These are phyloP conservation scores for Leptogaster cylindrica DNA, from an alignment of 2,888 invertebrate species.

Conservation along the genomic window DNA sequence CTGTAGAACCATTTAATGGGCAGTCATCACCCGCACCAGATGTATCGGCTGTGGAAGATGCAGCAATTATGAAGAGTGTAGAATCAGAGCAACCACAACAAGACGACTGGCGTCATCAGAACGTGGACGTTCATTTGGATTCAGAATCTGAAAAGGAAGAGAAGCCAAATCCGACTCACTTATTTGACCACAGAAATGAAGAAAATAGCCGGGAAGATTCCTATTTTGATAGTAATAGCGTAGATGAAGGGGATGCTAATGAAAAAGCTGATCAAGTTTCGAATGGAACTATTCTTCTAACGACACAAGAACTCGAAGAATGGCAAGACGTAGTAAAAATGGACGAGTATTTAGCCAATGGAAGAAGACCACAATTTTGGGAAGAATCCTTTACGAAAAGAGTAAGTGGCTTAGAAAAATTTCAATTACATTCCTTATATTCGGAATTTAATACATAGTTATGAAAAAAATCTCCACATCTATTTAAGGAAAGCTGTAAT, in stretches of 20 bases:
- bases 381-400: conserved; percentile 88
- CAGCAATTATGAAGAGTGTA: not conserved
- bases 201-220: not conserved
- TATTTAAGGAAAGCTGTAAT: too few species aligned
- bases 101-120: conserved; percentile 16
- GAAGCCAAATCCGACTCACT: conserved; percentile 21
- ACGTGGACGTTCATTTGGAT: conserved; percentile 6
- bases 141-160: conserved; percentile 31
- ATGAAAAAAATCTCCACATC: too few species aligned
- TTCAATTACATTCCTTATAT: too few species aligned
- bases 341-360: conserved; percentile 85
- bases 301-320: conserved; percentile 52
- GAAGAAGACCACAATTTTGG: conserved; percentile 89
- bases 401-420: too few species aligned
- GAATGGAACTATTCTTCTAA: conserved; percentile 57
- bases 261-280: conserved; percentile 8
- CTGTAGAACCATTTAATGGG: not conserved
- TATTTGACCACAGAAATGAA: not conserved
- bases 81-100: not conserved
- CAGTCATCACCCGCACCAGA: not conserved
- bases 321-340: conserved; percentile 78
- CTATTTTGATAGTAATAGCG: conserved; percentile 3
- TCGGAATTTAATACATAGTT: too few species aligned
- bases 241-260: not conserved
- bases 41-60: not conserved